Percentiles rank a stretch among this genome's conserved stretches.
These are phyloP conservation scores for Pogonophryne albipinna DNA, from an alignment of 2,797 vertebrate species.

Conservation along the genomic window DNA sequence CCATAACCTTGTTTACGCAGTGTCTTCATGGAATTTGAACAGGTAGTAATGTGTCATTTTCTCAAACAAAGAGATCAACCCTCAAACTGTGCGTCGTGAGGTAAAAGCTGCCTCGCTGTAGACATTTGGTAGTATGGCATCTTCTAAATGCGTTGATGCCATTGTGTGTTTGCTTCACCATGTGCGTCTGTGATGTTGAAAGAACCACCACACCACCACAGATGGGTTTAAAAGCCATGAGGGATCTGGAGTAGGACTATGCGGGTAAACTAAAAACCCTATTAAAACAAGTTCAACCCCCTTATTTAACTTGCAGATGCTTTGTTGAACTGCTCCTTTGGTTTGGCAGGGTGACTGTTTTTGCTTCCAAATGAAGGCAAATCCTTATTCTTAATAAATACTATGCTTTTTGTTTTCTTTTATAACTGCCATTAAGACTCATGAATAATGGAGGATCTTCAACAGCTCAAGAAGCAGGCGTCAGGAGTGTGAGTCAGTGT, in stretches of 20 bases:
- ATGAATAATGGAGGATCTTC: constrained; percentile 68
- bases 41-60: constrained; percentile 59
- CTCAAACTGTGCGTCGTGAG: constrained; percentile 37
- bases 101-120: constrained; percentile 40
- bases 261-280: constrained; percentile 22
- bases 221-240: constrained; percentile 48
- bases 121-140: constrained; percentile 57
- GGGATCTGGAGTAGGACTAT: constrained; percentile 25
- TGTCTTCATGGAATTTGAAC: constrained; percentile 55
- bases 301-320: constrained; percentile 14
- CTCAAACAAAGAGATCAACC: constrained; percentile 62
- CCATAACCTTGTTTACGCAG: constrained; percentile 19
- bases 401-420: constrained; percentile 46
- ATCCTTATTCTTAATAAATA: constrained; percentile 27
- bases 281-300: constrained; percentile 6
- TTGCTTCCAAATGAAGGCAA: constrained; percentile 25
- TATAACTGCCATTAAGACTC: constrained; percentile 58
- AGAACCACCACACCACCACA: constrained; percentile 42
- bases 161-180: constrained; percentile 26
- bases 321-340: background rate
- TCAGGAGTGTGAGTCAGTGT: constrained; percentile 35
- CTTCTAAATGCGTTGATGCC: constrained; percentile 37
- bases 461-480: constrained; percentile 38
- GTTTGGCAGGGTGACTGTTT: constrained; percentile 8
- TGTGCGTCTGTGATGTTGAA: constrained; percentile 62